phyloP scores from a whole-genome alignment of 2,888 invertebrate species.

The Cerastoderma edule region DNA sequence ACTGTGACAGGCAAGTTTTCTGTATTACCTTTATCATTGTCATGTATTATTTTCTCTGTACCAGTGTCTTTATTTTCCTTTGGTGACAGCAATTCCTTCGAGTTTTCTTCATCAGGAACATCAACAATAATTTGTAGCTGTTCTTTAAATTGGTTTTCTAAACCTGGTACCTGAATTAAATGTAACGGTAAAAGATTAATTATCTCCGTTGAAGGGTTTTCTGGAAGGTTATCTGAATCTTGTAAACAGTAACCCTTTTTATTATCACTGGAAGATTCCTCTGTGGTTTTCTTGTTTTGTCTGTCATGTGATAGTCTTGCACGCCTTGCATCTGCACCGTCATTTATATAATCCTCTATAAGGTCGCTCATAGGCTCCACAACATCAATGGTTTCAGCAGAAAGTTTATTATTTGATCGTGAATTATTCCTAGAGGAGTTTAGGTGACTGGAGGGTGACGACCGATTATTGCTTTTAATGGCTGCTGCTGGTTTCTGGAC shows the following conservation, averaged over 20 bases:
- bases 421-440: not conserved
- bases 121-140: constrained; percentile 58
- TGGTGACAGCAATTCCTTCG: constrained; percentile 66
- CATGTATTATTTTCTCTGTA: constrained; percentile 44
- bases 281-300: not conserved
- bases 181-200: constrained; percentile 30
- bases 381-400: constrained; percentile 2
- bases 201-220: constrained; percentile 6
- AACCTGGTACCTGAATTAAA: constrained; percentile 20
- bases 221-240: not conserved
- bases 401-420: not conserved
- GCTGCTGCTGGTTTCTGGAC: not conserved
- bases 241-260: constrained; percentile 3
- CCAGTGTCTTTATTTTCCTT: constrained; percentile 63
- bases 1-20: constrained; percentile 54
- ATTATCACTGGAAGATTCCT: not conserved
- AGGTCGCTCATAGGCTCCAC: not conserved
- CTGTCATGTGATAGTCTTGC: not conserved
- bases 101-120: constrained; percentile 63
- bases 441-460: not conserved
- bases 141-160: constrained; percentile 51
- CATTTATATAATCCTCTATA: constrained; percentile 21
- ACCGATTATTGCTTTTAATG: constrained; percentile 17
- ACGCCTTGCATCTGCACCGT: not conserved
- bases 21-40: constrained; percentile 35